phyloP scores from a whole-genome alignment of 1,140 invertebrate genomes.

The Sycobia sp. region DNA sequence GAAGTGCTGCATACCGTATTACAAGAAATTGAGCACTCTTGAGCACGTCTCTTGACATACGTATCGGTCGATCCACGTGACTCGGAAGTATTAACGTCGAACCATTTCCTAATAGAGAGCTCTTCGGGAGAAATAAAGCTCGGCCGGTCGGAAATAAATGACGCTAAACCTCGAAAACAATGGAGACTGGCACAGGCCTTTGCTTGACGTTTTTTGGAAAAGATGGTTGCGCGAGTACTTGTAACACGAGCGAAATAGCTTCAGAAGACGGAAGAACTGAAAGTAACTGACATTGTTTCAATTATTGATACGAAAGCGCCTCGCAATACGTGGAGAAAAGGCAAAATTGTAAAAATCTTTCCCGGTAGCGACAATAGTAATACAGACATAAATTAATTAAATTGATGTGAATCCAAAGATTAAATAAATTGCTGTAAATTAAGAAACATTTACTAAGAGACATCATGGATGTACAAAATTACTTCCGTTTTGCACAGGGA shows the following conservation, averaged over 20 bases:
- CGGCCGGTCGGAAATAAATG: neutral
- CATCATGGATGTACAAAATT: too few relatives aligned
- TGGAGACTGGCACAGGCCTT: constrained; percentile 12
- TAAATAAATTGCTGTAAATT: too few relatives aligned
- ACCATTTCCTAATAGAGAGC: constrained; percentile 1
- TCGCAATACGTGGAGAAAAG: constrained; percentile 19
- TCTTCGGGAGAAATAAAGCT: neutral
- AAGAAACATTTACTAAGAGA: too few relatives aligned
- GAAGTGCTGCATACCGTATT: neutral
- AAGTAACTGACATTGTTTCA: constrained; percentile 13
- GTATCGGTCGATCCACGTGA: constrained; percentile 1
- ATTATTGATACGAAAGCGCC: neutral
- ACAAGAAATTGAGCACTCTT: neutral
- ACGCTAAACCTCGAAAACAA: neutral
- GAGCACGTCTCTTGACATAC: constrained; percentile 2
- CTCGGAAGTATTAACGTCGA: neutral
- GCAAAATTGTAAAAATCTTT: neutral
- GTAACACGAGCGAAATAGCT: constrained; percentile 9
- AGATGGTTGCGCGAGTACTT: constrained; percentile 30
- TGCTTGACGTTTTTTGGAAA: constrained; percentile 26
- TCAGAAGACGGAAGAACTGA: neutral
- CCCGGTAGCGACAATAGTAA: neutral
- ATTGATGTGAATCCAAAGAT: too few relatives aligned
- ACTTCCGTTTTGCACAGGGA: too few relatives aligned
- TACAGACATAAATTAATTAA: too few relatives aligned